Conservation (phyloP, 2,888 invertebrate species). For the Teleogryllus oceanicus region DNA sequence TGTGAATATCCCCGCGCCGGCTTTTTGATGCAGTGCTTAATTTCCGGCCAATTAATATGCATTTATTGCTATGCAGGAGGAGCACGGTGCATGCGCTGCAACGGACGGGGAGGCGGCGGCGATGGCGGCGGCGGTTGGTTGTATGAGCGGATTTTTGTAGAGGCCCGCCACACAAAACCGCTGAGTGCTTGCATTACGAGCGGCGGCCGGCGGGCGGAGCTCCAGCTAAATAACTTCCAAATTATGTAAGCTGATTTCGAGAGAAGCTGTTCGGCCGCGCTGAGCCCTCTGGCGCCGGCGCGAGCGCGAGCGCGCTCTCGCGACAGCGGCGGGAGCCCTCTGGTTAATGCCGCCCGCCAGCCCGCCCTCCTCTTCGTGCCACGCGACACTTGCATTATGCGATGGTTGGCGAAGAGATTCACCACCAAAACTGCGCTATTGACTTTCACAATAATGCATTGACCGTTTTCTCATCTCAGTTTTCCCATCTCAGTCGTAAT, state of each 20-base stretch:
- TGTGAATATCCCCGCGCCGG: conserved; percentile 6
- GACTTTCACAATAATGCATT: too few species aligned
- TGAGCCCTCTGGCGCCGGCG: background rate
- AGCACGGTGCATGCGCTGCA: background rate
- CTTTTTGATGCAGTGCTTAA: conserved; percentile 18
- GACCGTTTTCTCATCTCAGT: too few species aligned
- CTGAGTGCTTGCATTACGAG: conserved; percentile 10
- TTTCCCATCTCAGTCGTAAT: too few species aligned
- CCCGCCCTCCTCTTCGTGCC: background rate
- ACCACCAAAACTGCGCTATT: too few species aligned
- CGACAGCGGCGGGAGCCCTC: background rate
- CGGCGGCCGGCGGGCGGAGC: background rate
- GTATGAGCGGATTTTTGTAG: conserved; percentile 18
- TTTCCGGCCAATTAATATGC: conserved; percentile 2
- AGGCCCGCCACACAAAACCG: conserved; percentile 9
- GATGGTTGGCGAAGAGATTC: too few species aligned
- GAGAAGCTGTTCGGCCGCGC: background rate
- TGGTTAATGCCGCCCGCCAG: background rate
- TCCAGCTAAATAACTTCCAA: conserved; percentile 18
- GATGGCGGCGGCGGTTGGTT: background rate
- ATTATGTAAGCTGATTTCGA: conserved; percentile 2
- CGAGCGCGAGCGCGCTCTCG: too few species aligned
- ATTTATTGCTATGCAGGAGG: background rate
- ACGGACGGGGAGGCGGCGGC: background rate
- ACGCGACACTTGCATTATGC: background rate